A percentile compares a stretch with the other conserved stretches of the same genome.
Conservation (phyloP, 2,797 vertebrate genomes). For the Cuniculus paca region DNA sequence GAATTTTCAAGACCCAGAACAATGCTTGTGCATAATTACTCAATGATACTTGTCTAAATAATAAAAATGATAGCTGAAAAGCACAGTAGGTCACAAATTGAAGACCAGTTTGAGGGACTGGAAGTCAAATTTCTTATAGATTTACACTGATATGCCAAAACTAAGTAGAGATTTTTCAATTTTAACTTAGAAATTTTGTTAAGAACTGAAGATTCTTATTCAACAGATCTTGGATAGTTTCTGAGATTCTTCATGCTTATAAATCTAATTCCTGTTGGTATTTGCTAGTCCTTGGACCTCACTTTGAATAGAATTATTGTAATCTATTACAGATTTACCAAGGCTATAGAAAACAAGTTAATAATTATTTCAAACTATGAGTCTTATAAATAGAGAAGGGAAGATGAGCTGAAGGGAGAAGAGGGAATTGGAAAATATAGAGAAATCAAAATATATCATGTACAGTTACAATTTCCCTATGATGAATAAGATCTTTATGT, state of each 20-base stretch:
- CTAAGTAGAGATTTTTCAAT: background rate
- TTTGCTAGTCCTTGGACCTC: background rate
- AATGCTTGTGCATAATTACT: background rate
- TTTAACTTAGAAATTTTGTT: background rate
- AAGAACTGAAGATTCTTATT: background rate
- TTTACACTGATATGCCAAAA: background rate
- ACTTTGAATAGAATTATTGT: background rate
- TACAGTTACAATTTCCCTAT: too few relatives aligned
- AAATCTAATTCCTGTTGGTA: background rate
- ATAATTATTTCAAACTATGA: background rate
- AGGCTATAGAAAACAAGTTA: background rate
- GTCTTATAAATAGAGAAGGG: too few relatives aligned
- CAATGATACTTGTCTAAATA: background rate
- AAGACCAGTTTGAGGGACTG: background rate
- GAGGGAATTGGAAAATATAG: too few relatives aligned
- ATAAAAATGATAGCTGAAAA: background rate
- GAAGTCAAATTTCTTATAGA: background rate
- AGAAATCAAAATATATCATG: too few relatives aligned
- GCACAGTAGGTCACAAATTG: background rate
- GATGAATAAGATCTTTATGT: too few relatives aligned
- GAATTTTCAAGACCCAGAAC: background rate
- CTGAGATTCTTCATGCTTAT: background rate
- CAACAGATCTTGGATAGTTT: fast-evolving
- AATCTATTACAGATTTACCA: background rate
- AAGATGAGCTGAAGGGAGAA: too few relatives aligned